A percentile compares a stretch with the other conserved stretches of the same genome.
Evolutionary conservation across 2,888 invertebrate genomes (phyloP).

Genomic region (Cryptops parisi): DNA sequence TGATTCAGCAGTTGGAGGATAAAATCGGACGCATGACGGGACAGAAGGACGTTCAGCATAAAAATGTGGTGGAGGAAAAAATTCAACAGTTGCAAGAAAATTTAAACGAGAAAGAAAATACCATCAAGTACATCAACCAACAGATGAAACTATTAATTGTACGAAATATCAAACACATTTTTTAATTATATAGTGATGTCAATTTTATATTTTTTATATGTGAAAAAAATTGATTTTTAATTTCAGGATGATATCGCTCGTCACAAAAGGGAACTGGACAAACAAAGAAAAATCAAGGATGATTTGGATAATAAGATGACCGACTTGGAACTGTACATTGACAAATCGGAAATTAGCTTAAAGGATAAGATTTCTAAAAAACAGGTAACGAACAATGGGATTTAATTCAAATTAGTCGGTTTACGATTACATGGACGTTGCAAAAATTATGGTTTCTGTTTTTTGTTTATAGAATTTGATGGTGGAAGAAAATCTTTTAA

Average conservation of each 20-base stretch:
- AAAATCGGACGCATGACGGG: conserved; percentile 2
- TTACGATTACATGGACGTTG: no score
- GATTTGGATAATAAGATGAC: conserved; percentile 4
- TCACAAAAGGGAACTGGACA: not conserved
- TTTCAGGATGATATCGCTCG: conserved; percentile 3
- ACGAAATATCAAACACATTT: not conserved
- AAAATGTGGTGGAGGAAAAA: not conserved
- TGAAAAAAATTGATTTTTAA: no score
- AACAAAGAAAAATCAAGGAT: not conserved
- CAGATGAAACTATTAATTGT: conserved; percentile 2
- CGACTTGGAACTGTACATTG: conserved; percentile 5
- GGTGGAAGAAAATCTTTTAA: conserved; percentile 6
- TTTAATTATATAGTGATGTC: no score
- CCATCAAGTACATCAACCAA: not conserved
- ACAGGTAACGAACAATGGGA: not conserved
- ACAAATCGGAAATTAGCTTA: not conserved
- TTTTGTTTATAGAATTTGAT: conserved; percentile 5
- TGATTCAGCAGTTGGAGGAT: conserved; percentile 8
- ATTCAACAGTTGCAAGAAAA: not conserved
- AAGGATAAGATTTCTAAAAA: not conserved
- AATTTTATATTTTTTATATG: no score
- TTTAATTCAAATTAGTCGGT: not conserved
- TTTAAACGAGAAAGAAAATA: not conserved
- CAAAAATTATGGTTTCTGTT: not conserved
- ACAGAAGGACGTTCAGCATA: not conserved